Conservation (phyloP, 1,140 invertebrate species). For the Lordiphosa stackelbergi region DNA sequence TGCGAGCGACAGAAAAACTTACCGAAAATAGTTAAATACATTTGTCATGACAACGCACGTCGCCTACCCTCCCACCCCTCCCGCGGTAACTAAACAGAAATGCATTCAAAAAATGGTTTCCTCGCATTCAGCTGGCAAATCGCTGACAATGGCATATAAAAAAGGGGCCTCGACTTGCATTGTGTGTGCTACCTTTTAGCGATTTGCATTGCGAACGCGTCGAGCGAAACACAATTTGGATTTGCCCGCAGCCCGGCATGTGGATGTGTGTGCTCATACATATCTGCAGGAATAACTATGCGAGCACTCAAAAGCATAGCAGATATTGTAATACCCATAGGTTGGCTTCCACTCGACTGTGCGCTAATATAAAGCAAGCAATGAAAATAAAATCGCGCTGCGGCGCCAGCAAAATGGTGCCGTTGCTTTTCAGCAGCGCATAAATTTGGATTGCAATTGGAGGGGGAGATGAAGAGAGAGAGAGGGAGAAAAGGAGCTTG, state of each 20-base stretch:
- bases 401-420: conserved; percentile 10
- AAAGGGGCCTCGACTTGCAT: conserved; percentile 21
- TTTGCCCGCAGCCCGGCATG: conserved; percentile 46
- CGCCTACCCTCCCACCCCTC: neutral
- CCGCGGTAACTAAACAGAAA: conserved; percentile 31
- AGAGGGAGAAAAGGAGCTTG: conserved; percentile 9
- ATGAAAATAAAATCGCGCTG: conserved; percentile 64
- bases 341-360: conserved; percentile 49
- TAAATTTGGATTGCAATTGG: conserved; percentile 55
- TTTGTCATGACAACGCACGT: conserved; percentile 66
- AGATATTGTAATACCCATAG: conserved; percentile 35
- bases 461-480: neutral
- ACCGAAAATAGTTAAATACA: conserved; percentile 72
- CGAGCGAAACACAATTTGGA: conserved; percentile 69
- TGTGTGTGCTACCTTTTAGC: conserved; percentile 59
- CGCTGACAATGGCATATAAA: conserved; percentile 68
- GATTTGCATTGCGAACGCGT: conserved; percentile 62
- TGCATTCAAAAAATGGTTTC: conserved; percentile 69
- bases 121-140: conserved; percentile 69
- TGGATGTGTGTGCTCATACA: conserved; percentile 26
- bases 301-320: conserved; percentile 64
- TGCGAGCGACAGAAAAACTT: conserved; percentile 36
- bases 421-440: conserved; percentile 58
- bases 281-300: conserved; percentile 45
- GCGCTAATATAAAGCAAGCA: conserved; percentile 68